Percentiles rank a stretch among this genome's conserved stretches.
phyloP scores from a whole-genome alignment of 2,797 vertebrate species.

The Amniataba percoides region DNA sequence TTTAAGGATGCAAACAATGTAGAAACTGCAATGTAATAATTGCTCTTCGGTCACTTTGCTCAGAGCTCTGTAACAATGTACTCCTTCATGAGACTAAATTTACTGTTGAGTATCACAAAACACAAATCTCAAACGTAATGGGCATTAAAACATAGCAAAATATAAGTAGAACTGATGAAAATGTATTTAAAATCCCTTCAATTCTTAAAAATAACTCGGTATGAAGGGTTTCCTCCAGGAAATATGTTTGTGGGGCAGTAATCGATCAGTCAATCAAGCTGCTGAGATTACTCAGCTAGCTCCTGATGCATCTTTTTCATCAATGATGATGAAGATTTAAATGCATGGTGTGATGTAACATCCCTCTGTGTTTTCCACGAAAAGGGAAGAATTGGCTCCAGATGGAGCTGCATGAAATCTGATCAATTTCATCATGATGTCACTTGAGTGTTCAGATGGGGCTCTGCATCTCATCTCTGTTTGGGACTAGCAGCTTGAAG shows the following conservation, averaged over 20 bases:
- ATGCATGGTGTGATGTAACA: not conserved
- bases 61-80: not conserved
- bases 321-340: constrained; percentile 9
- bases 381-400: not conserved
- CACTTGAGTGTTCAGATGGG: not conserved
- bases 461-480: constrained; percentile 7
- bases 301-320: not conserved
- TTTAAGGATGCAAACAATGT: not conserved
- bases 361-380: not conserved
- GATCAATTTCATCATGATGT: not conserved
- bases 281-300: not conserved
- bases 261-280: not conserved
- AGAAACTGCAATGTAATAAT: not conserved
- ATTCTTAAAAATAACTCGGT: not conserved
- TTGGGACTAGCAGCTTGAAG: not conserved
- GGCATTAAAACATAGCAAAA: not conserved
- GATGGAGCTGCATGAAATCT: not conserved
- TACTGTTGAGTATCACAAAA: not conserved
- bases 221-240: not conserved
- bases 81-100: constrained; percentile 3
- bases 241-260: not conserved
- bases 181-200: not conserved
- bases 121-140: not conserved
- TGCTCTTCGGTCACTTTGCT: constrained; percentile 13
- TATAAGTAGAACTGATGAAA: not conserved